phyloP scores from a whole-genome alignment of 2,113 vertebrate genomes.

The Oxyura jamaicensis region DNA sequence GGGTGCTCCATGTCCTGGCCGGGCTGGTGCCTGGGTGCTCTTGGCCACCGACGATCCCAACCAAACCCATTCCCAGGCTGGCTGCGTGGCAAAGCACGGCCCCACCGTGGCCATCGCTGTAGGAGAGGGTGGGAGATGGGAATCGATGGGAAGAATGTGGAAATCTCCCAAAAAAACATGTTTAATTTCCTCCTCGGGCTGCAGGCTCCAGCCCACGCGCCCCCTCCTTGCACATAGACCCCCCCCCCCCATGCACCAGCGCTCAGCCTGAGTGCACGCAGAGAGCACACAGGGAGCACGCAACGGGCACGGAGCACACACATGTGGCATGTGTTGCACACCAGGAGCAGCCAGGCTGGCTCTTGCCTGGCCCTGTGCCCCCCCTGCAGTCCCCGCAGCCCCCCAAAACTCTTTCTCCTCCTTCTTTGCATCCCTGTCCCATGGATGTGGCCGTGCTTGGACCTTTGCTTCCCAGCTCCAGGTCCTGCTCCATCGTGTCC shows the following conservation, averaged over 20 bases:
- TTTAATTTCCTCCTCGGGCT: neutral
- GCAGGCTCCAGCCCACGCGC: neutral
- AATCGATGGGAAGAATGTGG: neutral
- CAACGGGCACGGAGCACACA: neutral
- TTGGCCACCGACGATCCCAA: neutral
- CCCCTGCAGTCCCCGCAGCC: fast-evolving
- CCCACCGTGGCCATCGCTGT: fast-evolving
- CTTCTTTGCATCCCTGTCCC: fast-evolving
- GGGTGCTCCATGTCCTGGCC: neutral
- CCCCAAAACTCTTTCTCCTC: neutral
- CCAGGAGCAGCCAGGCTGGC: neutral
- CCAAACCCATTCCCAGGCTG: fast-evolving
- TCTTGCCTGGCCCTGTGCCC: neutral
- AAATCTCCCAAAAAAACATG: neutral
- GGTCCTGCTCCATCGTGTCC: fast-evolving
- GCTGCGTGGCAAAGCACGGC: fast-evolving
- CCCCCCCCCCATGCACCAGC: neutral
- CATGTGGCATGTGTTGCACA: neutral
- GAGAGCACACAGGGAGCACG: neutral
- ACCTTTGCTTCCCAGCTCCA: neutral
- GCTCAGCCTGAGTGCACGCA: fast-evolving
- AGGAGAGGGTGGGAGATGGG: neutral
- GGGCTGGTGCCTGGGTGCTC: neutral
- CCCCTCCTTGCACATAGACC: neutral
- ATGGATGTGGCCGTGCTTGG: too few relatives aligned